Base-by-base conservation (phyloP, 2,113 vertebrate genomes). In the Sceloporus tristichus region DNA sequence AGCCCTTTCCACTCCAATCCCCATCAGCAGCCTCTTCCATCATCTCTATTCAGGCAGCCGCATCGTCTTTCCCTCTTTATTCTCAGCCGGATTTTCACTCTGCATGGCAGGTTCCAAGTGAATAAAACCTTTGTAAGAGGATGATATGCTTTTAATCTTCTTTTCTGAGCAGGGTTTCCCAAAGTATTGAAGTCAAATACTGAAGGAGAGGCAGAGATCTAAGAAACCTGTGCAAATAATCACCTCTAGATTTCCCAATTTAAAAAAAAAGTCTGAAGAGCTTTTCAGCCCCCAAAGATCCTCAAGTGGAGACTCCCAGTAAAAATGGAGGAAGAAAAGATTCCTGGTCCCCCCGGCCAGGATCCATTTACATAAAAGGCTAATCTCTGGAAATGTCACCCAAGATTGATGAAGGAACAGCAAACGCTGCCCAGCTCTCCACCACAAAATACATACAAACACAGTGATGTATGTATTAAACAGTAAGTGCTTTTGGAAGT, bases 61-160 rank as follows among this genome's bases (percentile, higher is more conserved):
- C 18, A 48, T 34, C 8, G 27, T 14, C 38, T n/a, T 38, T 59
- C 1, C 62, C 29, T 42, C 48, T 11, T 18, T 18, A 4, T 10
- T 34, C 21, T 53, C 65, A 9, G 23, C 34, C 14, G 3, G 3
- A 18, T 59, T 80, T 73, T 29, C n/a, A 42, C 66, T 40, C 13
- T 9, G 56, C 59, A 1, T 0, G 0, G n/a, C 18, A 27, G 29
- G 16, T 0, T 2, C 34, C 4, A 16, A 16, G 42, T 16, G 27
- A 19, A 0, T 0, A 18, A 80, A 4, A 25, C 0, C 29, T 13
- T 0, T 7, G 14, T 19, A 40, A 21, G 2, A 7, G 0, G 11
- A 3, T 21, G 40, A 1, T 0, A 11, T 9, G 38, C 21, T 27
- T 6, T 6, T n/a, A 10, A 5, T 18, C 23, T 42, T 65, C 11